phyloP scores from a whole-genome alignment of 2,797 vertebrate species.

The Alcedo quadribrachys region DNA sequence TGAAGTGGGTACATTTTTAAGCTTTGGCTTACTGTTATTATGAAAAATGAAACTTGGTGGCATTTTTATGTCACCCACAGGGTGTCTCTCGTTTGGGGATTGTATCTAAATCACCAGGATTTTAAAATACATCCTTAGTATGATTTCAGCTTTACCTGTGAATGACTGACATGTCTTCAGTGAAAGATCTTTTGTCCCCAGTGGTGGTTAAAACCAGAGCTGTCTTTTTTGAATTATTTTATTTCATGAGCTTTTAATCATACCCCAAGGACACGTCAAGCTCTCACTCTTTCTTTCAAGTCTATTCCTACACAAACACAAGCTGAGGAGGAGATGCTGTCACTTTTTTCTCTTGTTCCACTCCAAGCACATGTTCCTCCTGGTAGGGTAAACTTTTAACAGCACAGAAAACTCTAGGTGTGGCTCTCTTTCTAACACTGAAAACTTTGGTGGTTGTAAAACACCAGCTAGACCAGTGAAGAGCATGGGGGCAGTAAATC shows the following conservation, averaged over 20 bases:
- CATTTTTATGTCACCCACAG: background rate
- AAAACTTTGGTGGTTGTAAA: background rate
- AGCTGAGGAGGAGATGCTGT: background rate
- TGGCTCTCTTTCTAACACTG: background rate
- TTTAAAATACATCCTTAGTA: background rate
- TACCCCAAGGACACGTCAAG: background rate
- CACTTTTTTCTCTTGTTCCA: background rate
- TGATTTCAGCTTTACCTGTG: background rate
- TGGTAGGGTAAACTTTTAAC: background rate
- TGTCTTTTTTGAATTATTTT: slow-evolving; percentile 34
- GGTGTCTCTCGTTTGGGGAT: background rate
- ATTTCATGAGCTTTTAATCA: slow-evolving; percentile 30
- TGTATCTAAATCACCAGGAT: background rate
- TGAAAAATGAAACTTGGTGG: background rate
- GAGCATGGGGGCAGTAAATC: background rate
- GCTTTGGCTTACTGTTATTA: background rate
- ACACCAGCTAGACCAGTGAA: background rate
- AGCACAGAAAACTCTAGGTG: background rate
- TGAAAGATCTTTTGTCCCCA: slow-evolving; percentile 19
- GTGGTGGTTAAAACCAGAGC: slow-evolving; percentile 24
- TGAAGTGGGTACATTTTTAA: background rate
- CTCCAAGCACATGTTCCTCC: background rate
- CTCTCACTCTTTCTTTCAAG: background rate
- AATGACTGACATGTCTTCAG: slow-evolving; percentile 4
- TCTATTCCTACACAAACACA: background rate